Percentiles rank a stretch among this genome's conserved stretches.
These are phyloP conservation scores for Hexactinellida sp. DNA, from an alignment of 37 sponge, comb jelly and placozoan species.

Conservation along the genomic window DNA sequence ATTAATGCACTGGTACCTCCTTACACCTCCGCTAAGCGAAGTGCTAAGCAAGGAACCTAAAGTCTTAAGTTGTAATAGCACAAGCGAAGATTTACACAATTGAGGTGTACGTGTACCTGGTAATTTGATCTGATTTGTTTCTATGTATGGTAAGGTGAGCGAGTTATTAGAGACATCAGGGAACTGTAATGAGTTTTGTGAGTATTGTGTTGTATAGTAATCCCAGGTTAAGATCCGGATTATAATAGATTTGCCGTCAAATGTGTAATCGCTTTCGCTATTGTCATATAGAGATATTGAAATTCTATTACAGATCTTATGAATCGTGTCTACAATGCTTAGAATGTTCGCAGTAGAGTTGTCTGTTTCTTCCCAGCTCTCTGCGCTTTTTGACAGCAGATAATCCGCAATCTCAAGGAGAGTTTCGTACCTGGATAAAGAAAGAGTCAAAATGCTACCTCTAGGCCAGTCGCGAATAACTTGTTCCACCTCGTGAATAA, in stretches of 20 bases:
- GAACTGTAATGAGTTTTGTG: not conserved
- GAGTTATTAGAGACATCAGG: not conserved
- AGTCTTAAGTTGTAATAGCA: not conserved
- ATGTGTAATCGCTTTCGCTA: not conserved
- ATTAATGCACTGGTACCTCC: not conserved
- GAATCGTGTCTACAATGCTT: conserved; percentile 6
- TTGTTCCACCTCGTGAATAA: not conserved
- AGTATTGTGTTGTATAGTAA: not conserved
- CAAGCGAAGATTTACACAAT: not conserved
- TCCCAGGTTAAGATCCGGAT: not conserved
- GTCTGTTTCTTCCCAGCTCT: conserved; percentile 12
- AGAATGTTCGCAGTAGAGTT: not conserved
- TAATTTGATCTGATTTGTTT: not conserved
- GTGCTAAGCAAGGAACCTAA: not conserved
- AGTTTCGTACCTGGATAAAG: not conserved
- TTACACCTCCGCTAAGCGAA: not conserved
- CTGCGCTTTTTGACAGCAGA: not conserved
- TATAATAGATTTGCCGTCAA: not conserved
- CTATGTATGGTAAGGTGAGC: not conserved
- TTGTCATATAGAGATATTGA: not conserved
- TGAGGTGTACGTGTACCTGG: not conserved
- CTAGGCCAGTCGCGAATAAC: not conserved
- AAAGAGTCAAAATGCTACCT: not conserved
- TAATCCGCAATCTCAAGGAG: not conserved
- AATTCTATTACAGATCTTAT: not conserved